Base-by-base conservation (phyloP, 2,113 vertebrate species). In the Dicaeum eximium region DNA sequence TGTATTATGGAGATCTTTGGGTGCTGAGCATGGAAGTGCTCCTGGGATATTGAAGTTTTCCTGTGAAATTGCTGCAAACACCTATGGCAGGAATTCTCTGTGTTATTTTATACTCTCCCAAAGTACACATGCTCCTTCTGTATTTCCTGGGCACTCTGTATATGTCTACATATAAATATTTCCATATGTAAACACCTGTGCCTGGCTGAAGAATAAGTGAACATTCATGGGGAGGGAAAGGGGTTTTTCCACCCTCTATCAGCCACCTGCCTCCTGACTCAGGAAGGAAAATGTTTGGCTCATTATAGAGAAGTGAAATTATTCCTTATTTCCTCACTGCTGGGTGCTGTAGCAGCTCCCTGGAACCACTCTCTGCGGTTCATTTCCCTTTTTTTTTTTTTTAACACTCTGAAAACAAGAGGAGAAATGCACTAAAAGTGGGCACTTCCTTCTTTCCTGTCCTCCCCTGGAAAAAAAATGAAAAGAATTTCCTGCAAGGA, bases 401-500 rank as follows among this genome's bases (percentile, higher is more conserved):
- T 53, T 31, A 50, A 57, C 4, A 1, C 6, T 28, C 60, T 66
- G 60, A 84, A 89, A 96, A 78, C 42, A 61, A 80, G 72, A 82
- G n/a, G 31, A 95, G 80, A 91, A 94, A 71, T 44, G 38, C 17
- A 47, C 23, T n/a, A 30, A 47, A 62, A 57, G 13, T 18, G 72
- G 84, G 58, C 64, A 89, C 92, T 93, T 95, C 94, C 79, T 92
- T 77, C 85, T 92, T 93, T 94, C 75, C 90, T 95, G 90, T 82
- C 62, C 88, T 88, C 85, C 31, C 24, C 66, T 80, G 54, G 75
- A 69, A 95, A 94, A 94, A 84, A 90, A 93, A 94, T 82, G 88
- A 92, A 5, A 94, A 86, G 53, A 85, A 96, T 96, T 96, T 96
- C 88, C 95, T 94, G 93, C 82, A 90, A 94, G 75, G 79, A 94